Evolutionary conservation across 2,797 vertebrate genomes (phyloP).

Genomic region (Hylomyscus alleni): DNA sequence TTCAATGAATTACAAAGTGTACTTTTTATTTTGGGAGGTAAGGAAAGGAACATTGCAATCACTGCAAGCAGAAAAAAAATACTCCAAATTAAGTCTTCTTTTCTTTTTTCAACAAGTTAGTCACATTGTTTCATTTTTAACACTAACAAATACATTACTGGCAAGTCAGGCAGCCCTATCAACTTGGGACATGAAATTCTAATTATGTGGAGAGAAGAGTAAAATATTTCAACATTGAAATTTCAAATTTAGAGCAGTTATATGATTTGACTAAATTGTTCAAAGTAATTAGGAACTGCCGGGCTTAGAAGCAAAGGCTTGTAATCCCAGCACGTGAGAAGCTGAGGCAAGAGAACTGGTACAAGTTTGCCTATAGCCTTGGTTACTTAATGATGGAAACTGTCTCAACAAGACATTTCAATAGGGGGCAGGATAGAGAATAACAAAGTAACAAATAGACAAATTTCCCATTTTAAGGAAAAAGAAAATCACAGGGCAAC

Average conservation of each 20-base stretch:
- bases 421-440: slow-evolving; percentile 74
- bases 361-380: too few species aligned
- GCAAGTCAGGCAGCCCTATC: slow-evolving; percentile 29
- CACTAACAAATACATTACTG: slow-evolving; percentile 79
- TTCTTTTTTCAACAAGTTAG: slow-evolving; percentile 59
- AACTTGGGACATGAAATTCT: slow-evolving; percentile 67
- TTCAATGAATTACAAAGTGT: slow-evolving; percentile 40
- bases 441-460: slow-evolving; percentile 70
- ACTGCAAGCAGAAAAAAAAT: slow-evolving; percentile 63
- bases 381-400: background rate
- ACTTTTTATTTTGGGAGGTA: background rate
- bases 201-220: slow-evolving; percentile 68
- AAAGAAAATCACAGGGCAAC: slow-evolving; percentile 60
- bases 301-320: background rate
- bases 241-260: slow-evolving; percentile 70
- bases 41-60: slow-evolving; percentile 42
- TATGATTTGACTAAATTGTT: slow-evolving; percentile 75
- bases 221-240: slow-evolving; percentile 46
- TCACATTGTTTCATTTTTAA: slow-evolving; percentile 75
- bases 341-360: background rate
- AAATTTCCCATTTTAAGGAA: slow-evolving; percentile 60
- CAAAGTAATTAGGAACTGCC: slow-evolving; percentile 64
- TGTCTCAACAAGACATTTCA: slow-evolving; percentile 74
- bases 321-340: background rate
- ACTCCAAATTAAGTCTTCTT: slow-evolving; percentile 61